Conservation (phyloP, 2,797 vertebrate species). For the Meda fulgida region DNA sequence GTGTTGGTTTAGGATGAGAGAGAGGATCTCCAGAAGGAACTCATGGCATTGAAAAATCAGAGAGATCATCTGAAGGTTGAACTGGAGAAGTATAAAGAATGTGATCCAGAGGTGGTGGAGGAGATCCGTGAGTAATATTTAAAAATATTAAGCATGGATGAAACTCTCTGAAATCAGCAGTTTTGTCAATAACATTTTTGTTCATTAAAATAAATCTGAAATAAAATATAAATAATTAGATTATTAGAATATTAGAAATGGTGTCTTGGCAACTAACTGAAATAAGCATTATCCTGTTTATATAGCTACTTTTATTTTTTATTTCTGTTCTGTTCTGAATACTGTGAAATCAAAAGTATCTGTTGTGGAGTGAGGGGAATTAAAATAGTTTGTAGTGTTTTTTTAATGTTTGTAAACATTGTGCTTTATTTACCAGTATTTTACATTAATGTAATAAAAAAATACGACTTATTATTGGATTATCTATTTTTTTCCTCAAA, state of each 20-base stretch:
- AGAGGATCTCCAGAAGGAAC: conserved; percentile 78
- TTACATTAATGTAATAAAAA: too few species aligned
- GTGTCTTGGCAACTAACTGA: background rate
- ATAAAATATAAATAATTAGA: too few species aligned
- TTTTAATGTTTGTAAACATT: too few species aligned
- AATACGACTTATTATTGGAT: too few species aligned
- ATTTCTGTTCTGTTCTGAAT: too few species aligned
- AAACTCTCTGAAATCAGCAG: background rate
- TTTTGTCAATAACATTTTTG: background rate
- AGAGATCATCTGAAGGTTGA: conserved; percentile 81
- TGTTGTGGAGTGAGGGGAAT: too few species aligned
- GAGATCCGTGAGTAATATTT: conserved; percentile 89
- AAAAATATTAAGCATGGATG: background rate
- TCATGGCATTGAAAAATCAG: conserved; percentile 80
- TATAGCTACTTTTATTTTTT: too few species aligned
- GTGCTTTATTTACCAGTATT: too few species aligned
- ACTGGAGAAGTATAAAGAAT: conserved; percentile 91
- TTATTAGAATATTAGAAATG: too few species aligned
- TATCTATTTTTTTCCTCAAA: too few species aligned
- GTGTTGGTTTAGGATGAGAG: conserved; percentile 82
- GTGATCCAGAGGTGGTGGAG: conserved; percentile 91
- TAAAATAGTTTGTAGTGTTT: too few species aligned
- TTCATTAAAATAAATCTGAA: background rate
- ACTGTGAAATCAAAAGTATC: too few species aligned
- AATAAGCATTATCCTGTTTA: background rate